Base-by-base conservation (phyloP, 2,797 vertebrate genomes). In the Trachurus trachurus region DNA sequence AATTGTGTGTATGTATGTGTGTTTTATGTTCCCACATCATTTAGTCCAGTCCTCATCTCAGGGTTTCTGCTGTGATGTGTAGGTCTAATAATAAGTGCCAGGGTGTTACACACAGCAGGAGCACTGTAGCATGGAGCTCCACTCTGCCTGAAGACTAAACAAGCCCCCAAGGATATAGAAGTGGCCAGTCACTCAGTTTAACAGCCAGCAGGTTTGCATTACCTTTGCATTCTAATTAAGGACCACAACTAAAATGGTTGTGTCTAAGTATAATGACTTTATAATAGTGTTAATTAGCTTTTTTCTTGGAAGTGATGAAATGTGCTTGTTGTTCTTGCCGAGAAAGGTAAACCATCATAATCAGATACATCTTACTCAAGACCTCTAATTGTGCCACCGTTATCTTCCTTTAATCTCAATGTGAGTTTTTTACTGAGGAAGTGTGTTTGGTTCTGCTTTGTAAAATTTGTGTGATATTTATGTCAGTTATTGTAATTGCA, bases 211-310 rank as follows among this genome's bases (percentile, higher is more conserved):
- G 15, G 63, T 76, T 83, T 74, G 62, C 56, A 76, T 37, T 40
- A 54, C 65, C 42, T 77, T 52, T 42, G 66, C 74, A 61, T 87
- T 87, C 87, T 82, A 81, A 87, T 88, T 87, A 90, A 88, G 88
- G 75, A 78, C 84, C 80, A 84, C 47, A 75, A 63, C 39, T 66
- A 56, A 80, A 88, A 76, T 66, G 42, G 9, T 61, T 91, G 74
- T 71, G 50, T 61, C 12, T 37, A 44, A 78, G 45, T 53, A 34
- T 80, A 80, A 84, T 86, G 71, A 74, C 37, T 88, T 84, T 76
- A 40, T 88, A 81, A 80, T 64, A 67, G 60, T 26, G 60, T 39
- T 64, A 31, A 67, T 76, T 75, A 45, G 26, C 1, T 17, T 63
- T 49, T 85, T 66, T 75, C 52, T 73, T 80, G 21, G 54, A 65